These are phyloP conservation scores for Zapus hudsonius DNA, from an alignment of 2,113 vertebrate species.

Conservation along the genomic window DNA sequence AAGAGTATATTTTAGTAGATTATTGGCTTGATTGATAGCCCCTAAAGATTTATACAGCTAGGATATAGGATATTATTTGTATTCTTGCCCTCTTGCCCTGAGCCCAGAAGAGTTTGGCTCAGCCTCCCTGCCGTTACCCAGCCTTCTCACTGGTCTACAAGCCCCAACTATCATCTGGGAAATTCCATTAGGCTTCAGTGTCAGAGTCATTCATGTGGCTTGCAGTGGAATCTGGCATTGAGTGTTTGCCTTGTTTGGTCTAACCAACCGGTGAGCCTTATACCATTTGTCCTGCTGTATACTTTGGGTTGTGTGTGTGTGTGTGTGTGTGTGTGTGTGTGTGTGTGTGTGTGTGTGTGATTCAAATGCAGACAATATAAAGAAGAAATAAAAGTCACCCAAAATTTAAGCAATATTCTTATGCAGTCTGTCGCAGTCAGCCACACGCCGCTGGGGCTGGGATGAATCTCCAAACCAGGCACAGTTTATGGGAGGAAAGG, in stretches of 20 bases:
- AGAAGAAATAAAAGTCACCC: neutral
- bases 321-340: neutral
- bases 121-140: neutral
- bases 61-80: neutral
- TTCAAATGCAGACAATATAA: neutral
- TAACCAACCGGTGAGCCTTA: neutral
- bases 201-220: neutral
- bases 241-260: neutral
- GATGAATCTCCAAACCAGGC: too few relatives aligned
- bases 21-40: slow-evolving; percentile 14
- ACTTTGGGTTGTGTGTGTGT: neutral
- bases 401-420: neutral
- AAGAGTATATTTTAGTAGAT: neutral
- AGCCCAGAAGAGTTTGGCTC: neutral
- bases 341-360: neutral
- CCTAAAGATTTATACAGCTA: neutral
- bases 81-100: neutral
- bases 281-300: neutral
- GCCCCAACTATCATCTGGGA: neutral
- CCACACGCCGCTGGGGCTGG: too few relatives aligned
- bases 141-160: neutral
- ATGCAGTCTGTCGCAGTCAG: too few relatives aligned
- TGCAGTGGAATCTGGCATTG: neutral
- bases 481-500: too few relatives aligned
- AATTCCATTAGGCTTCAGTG: neutral